phyloP scores from a whole-genome alignment of 2,888 invertebrate genomes.

The Nymphalis polychloros region DNA sequence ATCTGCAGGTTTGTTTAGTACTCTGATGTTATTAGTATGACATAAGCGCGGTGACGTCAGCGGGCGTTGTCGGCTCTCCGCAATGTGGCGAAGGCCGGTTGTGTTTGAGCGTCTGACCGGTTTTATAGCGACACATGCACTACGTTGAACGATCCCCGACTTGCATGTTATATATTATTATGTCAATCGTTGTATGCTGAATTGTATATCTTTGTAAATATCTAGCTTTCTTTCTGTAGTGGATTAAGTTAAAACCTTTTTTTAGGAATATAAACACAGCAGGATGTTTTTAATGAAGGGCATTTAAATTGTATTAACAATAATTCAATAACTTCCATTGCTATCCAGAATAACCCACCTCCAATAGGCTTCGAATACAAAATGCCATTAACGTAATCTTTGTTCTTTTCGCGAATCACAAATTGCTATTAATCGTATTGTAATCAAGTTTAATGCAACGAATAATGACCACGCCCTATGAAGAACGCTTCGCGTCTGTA shows the following conservation, averaged over 20 bases:
- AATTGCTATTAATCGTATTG: constrained; percentile 19
- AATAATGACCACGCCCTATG: constrained; percentile 62
- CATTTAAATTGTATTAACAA: too few species aligned
- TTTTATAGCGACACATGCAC: constrained; percentile 61
- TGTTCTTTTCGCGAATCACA: constrained; percentile 9
- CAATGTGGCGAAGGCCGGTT: constrained; percentile 72
- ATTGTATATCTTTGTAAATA: background rate
- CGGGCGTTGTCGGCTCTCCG: constrained; percentile 62
- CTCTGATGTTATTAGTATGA: constrained; percentile 63
- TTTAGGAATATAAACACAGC: too few species aligned
- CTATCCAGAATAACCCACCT: too few species aligned
- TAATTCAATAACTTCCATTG: too few species aligned
- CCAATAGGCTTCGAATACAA: background rate
- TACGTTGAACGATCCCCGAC: constrained; percentile 38
- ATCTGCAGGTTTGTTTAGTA: constrained; percentile 54
- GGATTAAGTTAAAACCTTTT: too few species aligned
- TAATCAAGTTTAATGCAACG: constrained; percentile 39
- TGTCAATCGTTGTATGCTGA: constrained; percentile 3
- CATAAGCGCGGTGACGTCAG: constrained; percentile 78
- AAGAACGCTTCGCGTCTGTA: constrained; percentile 46
- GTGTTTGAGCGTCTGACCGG: constrained; percentile 60
- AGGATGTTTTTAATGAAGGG: too few species aligned
- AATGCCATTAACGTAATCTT: background rate
- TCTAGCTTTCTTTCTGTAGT: background rate
- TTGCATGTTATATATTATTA: constrained; percentile 11